Percentiles rank a stretch among this genome's conserved stretches.
phyloP scores from a whole-genome alignment of 1,140 invertebrate species.

The Phenacoccus solenopsis region DNA sequence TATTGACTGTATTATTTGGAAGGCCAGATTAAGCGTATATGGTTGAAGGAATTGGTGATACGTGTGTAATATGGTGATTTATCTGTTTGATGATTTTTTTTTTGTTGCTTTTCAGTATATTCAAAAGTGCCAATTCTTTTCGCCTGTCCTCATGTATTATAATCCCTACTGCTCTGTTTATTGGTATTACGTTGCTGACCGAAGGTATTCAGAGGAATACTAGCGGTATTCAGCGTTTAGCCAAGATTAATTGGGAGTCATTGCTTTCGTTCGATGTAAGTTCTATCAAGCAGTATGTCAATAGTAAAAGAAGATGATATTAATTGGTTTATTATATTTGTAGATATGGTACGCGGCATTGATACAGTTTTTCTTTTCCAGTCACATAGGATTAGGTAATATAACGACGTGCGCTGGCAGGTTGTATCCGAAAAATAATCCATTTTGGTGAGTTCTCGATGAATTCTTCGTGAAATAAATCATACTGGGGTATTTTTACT shows the following conservation, averaged over 20 bases:
- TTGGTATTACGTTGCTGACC: constrained; percentile 26
- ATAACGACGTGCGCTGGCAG: constrained; percentile 43
- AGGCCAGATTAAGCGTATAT: neutral
- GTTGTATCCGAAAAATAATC: constrained; percentile 42
- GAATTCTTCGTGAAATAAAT: too few species aligned
- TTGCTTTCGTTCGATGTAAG: constrained; percentile 29
- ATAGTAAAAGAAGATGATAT: neutral
- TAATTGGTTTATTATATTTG: constrained; percentile 25
- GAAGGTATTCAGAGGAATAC: constrained; percentile 26
- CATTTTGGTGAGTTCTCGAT: constrained; percentile 40
- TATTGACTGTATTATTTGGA: too few species aligned
- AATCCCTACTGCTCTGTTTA: constrained; percentile 27
- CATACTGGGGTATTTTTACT: too few species aligned
- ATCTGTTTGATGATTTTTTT: constrained; percentile 5
- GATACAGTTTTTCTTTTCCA: constrained; percentile 42
- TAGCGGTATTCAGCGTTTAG: constrained; percentile 24
- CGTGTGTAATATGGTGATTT: neutral
- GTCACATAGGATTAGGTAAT: constrained; percentile 43
- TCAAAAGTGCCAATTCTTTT: constrained; percentile 36
- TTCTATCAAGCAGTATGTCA: neutral
- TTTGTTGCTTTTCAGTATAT: constrained; percentile 33
- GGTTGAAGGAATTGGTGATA: neutral
- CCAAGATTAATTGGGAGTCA: constrained; percentile 27
- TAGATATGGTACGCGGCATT: constrained; percentile 44
- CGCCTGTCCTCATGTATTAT: constrained; percentile 34